These are phyloP conservation scores for Rhyacophila brunnea DNA, from an alignment of 1,140 invertebrate genomes.

Conservation along the genomic window DNA sequence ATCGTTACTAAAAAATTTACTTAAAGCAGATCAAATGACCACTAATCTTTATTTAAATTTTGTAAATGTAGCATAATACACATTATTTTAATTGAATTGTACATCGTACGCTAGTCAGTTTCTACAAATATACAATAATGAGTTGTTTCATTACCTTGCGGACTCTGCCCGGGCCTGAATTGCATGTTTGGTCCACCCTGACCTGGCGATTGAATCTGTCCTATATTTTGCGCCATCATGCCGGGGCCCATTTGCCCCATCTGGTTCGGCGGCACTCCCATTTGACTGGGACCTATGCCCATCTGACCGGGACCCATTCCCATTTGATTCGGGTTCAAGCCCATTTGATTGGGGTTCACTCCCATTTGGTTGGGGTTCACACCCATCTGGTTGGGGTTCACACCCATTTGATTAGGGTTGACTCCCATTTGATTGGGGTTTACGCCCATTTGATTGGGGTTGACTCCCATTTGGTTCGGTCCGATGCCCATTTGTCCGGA, in stretches of 20 bases:
- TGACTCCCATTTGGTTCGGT: constrained; percentile 20
- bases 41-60: no score
- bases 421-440: constrained; percentile 12
- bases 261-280: constrained; percentile 13
- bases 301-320: constrained; percentile 13
- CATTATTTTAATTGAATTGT: no score
- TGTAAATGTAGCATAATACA: no score
- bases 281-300: constrained; percentile 7
- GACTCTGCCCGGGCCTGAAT: constrained; percentile 22
- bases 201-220: constrained; percentile 7
- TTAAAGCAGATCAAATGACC: no score
- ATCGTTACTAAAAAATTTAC: no score
- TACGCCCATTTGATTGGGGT: constrained; percentile 21
- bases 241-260: constrained; percentile 26
- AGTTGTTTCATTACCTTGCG: constrained; percentile 13
- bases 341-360: constrained; percentile 20
- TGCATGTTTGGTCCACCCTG: constrained; percentile 17
- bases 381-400: constrained; percentile 13
- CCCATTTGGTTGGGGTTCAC: constrained; percentile 23
- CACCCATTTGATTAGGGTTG: constrained; percentile 13
- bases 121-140: no score
- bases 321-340: constrained; percentile 18
- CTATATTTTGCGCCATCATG: constrained; percentile 22
- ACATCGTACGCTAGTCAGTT: no score
- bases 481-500: constrained; percentile 14